phyloP scores from a whole-genome alignment of 2,113 vertebrate genomes.

The Cyprinodon tularosa region DNA sequence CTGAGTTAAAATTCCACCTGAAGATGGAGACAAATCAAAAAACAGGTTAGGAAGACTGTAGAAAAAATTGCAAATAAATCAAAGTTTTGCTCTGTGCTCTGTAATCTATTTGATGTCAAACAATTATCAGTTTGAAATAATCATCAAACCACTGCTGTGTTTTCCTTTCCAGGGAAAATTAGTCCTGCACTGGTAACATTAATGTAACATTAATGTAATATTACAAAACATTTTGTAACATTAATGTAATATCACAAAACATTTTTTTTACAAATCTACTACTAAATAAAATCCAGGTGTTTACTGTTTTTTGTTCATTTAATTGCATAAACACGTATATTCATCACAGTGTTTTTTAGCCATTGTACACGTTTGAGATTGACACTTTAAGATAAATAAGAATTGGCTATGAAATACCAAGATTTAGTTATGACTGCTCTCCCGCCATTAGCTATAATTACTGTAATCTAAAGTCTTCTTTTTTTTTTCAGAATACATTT shows the following conservation, averaged over 20 bases:
- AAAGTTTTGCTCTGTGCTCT: neutral
- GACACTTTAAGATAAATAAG: neutral
- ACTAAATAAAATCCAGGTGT: too few relatives aligned
- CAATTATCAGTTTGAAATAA: neutral
- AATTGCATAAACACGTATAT: too few relatives aligned
- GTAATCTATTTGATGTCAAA: neutral
- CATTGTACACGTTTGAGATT: neutral
- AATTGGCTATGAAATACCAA: neutral
- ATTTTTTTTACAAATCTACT: too few relatives aligned
- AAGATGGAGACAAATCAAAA: slow-evolving; percentile 29
- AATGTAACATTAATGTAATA: too few relatives aligned
- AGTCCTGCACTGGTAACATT: neutral
- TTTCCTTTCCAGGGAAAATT: neutral
- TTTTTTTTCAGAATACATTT: neutral
- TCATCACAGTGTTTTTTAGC: neutral
- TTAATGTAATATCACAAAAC: too few relatives aligned
- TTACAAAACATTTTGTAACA: too few relatives aligned
- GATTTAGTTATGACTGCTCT: neutral
- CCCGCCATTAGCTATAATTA: neutral
- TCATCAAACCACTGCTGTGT: neutral
- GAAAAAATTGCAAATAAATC: slow-evolving; percentile 1
- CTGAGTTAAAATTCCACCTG: slow-evolving; percentile 57
- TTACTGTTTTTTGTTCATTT: too few relatives aligned
- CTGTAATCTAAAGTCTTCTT: neutral
- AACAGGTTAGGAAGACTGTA: neutral